phyloP scores from a whole-genome alignment of 2,797 vertebrate species.

The Craterocephalus amniculus region DNA sequence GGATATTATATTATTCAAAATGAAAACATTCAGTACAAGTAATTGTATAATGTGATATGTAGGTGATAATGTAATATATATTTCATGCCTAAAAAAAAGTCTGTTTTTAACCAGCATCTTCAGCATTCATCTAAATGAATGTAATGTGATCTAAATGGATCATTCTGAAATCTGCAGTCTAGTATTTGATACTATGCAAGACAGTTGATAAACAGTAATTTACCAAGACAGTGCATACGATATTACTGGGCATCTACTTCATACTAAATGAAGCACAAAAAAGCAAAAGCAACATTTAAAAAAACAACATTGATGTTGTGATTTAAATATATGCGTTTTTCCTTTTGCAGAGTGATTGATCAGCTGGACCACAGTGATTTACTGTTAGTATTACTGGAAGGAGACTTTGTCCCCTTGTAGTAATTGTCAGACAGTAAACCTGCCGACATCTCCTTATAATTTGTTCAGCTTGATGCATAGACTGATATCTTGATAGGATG shows the following conservation, averaged over 20 bases:
- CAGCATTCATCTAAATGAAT: not conserved
- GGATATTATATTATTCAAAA: not conserved
- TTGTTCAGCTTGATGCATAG: not conserved
- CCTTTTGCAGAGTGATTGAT: slow-evolving; percentile 23
- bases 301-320: not conserved
- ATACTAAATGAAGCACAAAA: too few species aligned
- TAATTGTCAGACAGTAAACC: slow-evolving; percentile 34
- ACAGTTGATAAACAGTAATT: not conserved
- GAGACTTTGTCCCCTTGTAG: slow-evolving; percentile 30
- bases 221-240: too few species aligned
- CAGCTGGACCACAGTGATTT: slow-evolving; percentile 5
- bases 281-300: too few species aligned
- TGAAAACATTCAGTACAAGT: not conserved
- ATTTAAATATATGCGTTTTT: slow-evolving; percentile 3
- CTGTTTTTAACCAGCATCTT: not conserved
- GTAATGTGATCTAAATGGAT: not conserved
- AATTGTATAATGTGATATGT: not conserved
- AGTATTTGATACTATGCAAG: not conserved
- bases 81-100: not conserved
- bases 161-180: not conserved
- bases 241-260: not conserved
- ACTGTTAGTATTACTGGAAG: slow-evolving; percentile 15
- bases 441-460: slow-evolving; percentile 16
- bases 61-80: not conserved
- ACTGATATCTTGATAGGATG: slow-evolving; percentile 44